phyloP scores from a whole-genome alignment of 1,140 invertebrate genomes.

The Caenorhabditis inopinata region DNA sequence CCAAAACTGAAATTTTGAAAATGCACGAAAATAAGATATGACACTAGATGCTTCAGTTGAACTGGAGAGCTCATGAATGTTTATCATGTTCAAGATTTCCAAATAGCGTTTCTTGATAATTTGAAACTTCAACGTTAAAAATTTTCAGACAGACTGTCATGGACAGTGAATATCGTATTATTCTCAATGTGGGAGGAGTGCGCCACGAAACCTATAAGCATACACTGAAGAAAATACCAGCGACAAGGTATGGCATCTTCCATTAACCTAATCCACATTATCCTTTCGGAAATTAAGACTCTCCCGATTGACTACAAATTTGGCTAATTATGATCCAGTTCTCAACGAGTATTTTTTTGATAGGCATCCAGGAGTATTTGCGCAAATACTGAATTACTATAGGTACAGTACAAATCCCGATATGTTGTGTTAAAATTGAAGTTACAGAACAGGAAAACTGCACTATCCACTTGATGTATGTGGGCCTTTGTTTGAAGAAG shows the following conservation, averaged over 20 bases:
- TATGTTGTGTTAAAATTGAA: not conserved
- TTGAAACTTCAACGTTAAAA: too few relatives aligned
- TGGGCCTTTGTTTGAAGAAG: conserved; percentile 91
- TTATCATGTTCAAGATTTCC: too few relatives aligned
- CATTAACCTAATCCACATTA: not conserved
- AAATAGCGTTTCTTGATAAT: too few relatives aligned
- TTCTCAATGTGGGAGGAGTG: conserved; percentile 95
- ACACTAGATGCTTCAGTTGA: too few relatives aligned
- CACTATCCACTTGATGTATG: conserved; percentile 58
- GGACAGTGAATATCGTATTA: conserved; percentile 82
- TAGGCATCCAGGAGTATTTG: conserved; percentile 93
- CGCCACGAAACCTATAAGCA: conserved; percentile 93
- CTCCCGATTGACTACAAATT: conserved; percentile 78
- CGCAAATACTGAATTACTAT: conserved; percentile 83
- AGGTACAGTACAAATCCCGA: conserved; percentile 80
- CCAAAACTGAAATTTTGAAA: too few relatives aligned
- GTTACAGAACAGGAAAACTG: conserved; percentile 46
- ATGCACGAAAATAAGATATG: too few relatives aligned
- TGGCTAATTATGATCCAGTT: conserved; percentile 91
- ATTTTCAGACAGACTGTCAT: conserved; percentile 51
- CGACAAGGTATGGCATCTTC: conserved; percentile 75
- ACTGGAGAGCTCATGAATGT: too few relatives aligned
- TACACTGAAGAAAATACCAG: conserved; percentile 89
- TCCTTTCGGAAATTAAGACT: conserved; percentile 28
- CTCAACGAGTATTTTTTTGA: conserved; percentile 99